Base-by-base conservation (phyloP, 2,888 invertebrate genomes). In the Marasmarcha lunaedactyla region DNA sequence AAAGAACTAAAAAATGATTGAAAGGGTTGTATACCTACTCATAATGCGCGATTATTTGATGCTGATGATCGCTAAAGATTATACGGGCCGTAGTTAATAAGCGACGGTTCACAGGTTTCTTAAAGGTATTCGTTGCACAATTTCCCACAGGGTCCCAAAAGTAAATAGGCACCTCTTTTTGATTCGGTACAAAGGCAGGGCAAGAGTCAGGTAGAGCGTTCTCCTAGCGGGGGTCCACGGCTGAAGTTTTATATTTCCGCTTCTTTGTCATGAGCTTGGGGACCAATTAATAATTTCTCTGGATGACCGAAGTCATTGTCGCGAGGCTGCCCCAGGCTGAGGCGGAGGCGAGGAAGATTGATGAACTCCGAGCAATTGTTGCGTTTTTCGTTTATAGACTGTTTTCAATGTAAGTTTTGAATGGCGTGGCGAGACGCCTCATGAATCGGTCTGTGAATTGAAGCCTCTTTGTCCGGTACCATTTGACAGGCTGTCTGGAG, bases 171-270 rank as follows among this genome's bases (percentile, higher is more conserved):
- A 76, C 63, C 67, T 66, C 71, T 77, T 63, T 71, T 78, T 70
- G 70, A 78, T 67, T 60, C 55, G 53, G 58, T 57, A 81, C 79
- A 83, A 83, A 72, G 61, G 70, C 51, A 63, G 81, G 79, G 70
- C 81, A 81, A 79, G 79, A 81, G 81, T 83, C 83, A 83, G 83
- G 83, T 83, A 83, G 64, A 72, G 70, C 71, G 69, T 67, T 63
- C 72, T 47, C 78, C 48, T 79, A 48, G 67, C 72, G 71, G 83
- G 81, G 76, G 69, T 67, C 63, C 70, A 57, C 63, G 55, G 66
- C 63, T 71, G 67, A 71, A 79, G 77, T 81, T 81, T 81, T 83
- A 81, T 83, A 81, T 83, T 78, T 83, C 83, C 83, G 83, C 71
- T 81, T 78, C 81, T 79, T 83, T 83, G 81, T 83, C 60, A 55